phyloP scores from a whole-genome alignment of 2,888 invertebrate species.

The Leucozona laternaria region DNA sequence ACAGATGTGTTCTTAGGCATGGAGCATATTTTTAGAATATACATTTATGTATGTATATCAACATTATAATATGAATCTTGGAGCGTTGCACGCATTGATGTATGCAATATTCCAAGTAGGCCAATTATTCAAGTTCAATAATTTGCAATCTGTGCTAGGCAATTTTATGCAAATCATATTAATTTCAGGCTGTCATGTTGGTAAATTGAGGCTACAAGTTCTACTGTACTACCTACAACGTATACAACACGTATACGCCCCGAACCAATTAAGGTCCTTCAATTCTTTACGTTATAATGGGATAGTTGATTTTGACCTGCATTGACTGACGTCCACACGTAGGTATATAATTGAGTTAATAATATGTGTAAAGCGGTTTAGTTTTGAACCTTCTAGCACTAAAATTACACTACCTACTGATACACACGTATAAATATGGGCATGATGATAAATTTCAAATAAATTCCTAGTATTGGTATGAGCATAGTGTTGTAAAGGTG shows the following conservation, averaged over 20 bases:
- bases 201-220: constrained; percentile 4
- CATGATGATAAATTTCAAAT: too few species aligned
- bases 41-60: too few species aligned
- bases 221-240: background rate
- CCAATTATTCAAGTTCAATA: constrained; percentile 38
- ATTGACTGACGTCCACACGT: background rate
- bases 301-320: background rate
- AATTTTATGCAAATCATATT: constrained; percentile 32
- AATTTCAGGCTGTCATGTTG: constrained; percentile 36
- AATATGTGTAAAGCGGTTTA: background rate
- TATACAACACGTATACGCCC: background rate
- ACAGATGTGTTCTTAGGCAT: background rate
- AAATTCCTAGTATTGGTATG: too few species aligned
- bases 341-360: background rate
- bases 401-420: too few species aligned
- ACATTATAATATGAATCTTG: background rate
- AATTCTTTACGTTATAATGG: constrained; percentile 1
- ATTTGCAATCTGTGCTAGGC: constrained; percentile 38
- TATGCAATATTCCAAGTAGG: constrained; percentile 28
- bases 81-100: constrained; percentile 5
- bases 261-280: constrained; percentile 10
- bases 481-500: too few species aligned
- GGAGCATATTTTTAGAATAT: background rate
- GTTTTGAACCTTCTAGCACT: background rate
- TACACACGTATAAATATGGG: too few species aligned